These are phyloP conservation scores for Blastobasis adustella DNA, from an alignment of 2,888 invertebrate species.

Conservation along the genomic window DNA sequence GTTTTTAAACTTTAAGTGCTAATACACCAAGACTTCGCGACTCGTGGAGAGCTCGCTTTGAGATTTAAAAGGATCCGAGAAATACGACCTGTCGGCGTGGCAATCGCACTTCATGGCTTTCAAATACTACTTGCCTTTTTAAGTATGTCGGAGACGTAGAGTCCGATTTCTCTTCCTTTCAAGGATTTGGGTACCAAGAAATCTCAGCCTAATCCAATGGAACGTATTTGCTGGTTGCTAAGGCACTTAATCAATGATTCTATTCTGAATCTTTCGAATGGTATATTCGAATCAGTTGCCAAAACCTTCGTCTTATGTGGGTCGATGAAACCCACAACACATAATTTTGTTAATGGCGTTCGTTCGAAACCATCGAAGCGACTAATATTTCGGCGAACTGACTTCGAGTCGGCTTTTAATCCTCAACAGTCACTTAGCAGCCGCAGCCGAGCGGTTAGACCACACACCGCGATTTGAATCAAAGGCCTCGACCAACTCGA, in stretches of 20 bases:
- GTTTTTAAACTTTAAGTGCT: conserved; percentile 30
- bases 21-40: conserved; percentile 18
- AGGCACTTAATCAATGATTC: too few species aligned
- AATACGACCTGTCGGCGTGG: conserved; percentile 4
- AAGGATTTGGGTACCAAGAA: background rate
- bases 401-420: conserved; percentile 3
- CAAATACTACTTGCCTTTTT: conserved; percentile 1
- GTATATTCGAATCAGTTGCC: too few species aligned
- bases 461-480: background rate
- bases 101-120: conserved; percentile 6
- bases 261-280: too few species aligned
- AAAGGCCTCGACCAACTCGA: background rate
- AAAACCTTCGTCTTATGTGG: background rate
- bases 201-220: too few species aligned
- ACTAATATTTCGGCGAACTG: conserved; percentile 4
- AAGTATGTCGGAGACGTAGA: background rate
- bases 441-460: background rate
- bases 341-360: background rate
- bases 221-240: too few species aligned
- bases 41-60: conserved; percentile 18
- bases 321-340: background rate
- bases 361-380: background rate
- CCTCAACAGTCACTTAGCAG: background rate
- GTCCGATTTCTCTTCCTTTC: background rate
- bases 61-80: conserved; percentile 16